Conservation (phyloP, 2,797 vertebrate species). For the Mormyrus hasselquistii region DNA sequence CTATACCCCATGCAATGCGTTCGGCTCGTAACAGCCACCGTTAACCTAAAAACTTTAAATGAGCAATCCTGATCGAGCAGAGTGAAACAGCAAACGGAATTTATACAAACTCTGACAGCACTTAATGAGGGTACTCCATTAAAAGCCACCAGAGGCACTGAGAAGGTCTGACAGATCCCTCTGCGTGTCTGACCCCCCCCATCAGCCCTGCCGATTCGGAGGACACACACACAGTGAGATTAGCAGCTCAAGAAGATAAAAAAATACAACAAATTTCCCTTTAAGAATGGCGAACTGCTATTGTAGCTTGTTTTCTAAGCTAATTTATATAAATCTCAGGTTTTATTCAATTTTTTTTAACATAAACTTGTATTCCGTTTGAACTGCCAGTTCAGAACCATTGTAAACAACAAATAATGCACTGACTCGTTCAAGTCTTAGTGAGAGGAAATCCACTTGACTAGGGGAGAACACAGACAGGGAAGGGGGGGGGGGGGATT, state of each 20-base stretch:
- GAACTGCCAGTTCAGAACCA: neutral
- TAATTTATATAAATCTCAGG: neutral
- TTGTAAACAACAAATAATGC: neutral
- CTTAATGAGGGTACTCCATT: slow-evolving; percentile 2
- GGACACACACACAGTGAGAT: neutral
- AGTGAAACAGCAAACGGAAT: neutral
- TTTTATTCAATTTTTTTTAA: neutral
- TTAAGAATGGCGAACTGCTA: neutral
- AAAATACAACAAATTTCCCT: neutral
- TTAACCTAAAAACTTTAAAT: neutral
- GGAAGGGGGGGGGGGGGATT: neutral
- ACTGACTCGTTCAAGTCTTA: neutral
- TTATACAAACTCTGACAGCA: slow-evolving; percentile 14
- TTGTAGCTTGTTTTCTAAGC: neutral
- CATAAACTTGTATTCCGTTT: neutral
- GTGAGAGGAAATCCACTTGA: neutral
- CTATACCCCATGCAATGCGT: neutral
- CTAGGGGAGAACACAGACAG: neutral
- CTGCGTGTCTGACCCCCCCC: neutral
- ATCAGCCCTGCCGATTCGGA: neutral
- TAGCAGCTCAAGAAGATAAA: neutral
- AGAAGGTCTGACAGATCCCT: slow-evolving; percentile 6
- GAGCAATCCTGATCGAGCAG: neutral
- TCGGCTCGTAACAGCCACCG: neutral
- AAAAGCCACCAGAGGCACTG: neutral